These are phyloP conservation scores for Anastrepha obliqua DNA, from an alignment of 1,140 invertebrate species.

Conservation along the genomic window DNA sequence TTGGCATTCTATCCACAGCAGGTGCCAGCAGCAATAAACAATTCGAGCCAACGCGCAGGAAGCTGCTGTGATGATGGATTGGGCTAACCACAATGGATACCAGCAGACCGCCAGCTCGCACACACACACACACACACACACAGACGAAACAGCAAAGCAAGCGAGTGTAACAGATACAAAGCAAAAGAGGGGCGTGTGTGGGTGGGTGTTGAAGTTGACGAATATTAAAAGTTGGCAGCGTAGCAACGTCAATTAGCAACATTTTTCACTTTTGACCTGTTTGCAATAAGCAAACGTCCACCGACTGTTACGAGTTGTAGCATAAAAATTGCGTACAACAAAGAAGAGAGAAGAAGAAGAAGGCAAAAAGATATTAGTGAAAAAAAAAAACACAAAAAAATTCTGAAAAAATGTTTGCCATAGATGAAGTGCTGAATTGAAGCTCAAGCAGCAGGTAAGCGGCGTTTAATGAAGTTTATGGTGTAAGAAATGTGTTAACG, in stretches of 20 bases:
- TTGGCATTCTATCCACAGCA: slow-evolving; percentile 11
- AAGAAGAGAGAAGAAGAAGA: background rate
- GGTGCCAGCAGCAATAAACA: slow-evolving; percentile 9
- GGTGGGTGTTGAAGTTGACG: background rate
- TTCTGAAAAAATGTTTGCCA: background rate
- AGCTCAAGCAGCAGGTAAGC: slow-evolving; percentile 15
- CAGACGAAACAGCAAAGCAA: background rate
- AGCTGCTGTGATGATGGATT: background rate
- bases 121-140: background rate
- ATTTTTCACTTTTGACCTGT: slow-evolving; percentile 54
- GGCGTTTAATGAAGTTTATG: slow-evolving; percentile 50
- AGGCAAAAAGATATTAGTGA: too few relatives aligned
- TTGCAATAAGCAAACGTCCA: slow-evolving; percentile 16
- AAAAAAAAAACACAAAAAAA: background rate
- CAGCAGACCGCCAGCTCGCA: background rate
- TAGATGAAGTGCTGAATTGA: background rate
- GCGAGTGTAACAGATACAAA: background rate
- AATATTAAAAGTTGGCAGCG: slow-evolving; percentile 47
- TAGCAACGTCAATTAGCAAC: slow-evolving; percentile 55
- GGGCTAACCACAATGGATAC: slow-evolving; percentile 48
- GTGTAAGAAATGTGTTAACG: slow-evolving; percentile 52
- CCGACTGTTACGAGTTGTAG: background rate
- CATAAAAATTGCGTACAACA: background rate
- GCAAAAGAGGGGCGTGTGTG: too few relatives aligned
- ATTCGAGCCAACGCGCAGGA: background rate